Evolutionary conservation across 2,113 vertebrate species (phyloP), one percentile per base, ranked within the genome.

Genomic region (Meleagris gallopavo): DNA sequence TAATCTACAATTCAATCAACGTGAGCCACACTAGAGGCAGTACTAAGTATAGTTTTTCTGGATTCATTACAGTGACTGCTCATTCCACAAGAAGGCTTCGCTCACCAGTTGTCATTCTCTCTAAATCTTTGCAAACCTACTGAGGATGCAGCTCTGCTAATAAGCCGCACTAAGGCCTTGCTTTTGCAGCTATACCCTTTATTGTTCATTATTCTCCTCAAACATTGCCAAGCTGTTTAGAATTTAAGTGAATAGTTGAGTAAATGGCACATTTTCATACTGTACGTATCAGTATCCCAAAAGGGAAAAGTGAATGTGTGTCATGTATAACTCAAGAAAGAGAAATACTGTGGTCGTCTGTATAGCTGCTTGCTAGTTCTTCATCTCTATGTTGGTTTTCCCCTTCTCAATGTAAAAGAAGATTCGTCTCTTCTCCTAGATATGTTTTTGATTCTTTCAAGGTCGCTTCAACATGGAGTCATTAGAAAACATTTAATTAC

Each of bases 1-100:
- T 82, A 14, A 70, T 93, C 92, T 85, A 72, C 20, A 86, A 85
- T 92, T 90, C 66, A 82, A 66, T 85, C 43, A 57, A 5, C 48
- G 27, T 86, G 69, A 91, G 46, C 43, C 50, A 86, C 60, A 86
- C 40, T 50, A 93, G 86, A 93, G 69, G 21, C 72, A 66, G 29
- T 86, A 48, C 64, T 91, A 86, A 82, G 34, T 43, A 76, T 10
- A 90, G 70, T 5, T 22, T 89, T 91, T 87, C 72, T 69, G 55
- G 25, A 61, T 86, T 96, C 90, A 73, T 92, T 94, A 94, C n/a
- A 73, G 34, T n/a, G 45, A 48, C 32, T 94, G 36, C 40, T 95
- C 62, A 79, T 64, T 88, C 81, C 92, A 54, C 57, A 95, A 6
- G 74, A 64, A 83, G 61, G 88, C n/a, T 95, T 94, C 55, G 38